These are phyloP conservation scores for Mobula birostris DNA, from an alignment of 2,113 vertebrate genomes.

Conservation along the genomic window DNA sequence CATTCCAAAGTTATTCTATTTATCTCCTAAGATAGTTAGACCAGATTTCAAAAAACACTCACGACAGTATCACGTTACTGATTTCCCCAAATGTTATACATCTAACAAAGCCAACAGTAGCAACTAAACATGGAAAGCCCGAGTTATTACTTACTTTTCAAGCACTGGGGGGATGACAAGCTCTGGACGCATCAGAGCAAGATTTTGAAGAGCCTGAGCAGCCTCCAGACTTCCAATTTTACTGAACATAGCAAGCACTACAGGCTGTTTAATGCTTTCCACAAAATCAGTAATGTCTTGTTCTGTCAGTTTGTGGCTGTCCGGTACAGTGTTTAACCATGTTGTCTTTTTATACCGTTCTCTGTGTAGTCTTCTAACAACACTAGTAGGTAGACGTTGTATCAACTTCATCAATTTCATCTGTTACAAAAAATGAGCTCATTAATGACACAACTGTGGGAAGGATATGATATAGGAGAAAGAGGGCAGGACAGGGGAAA, in stretches of 20 bases:
- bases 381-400: constrained; percentile 78
- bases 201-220: constrained; percentile 92
- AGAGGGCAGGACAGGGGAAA: no score
- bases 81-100: not conserved
- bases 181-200: constrained; percentile 91
- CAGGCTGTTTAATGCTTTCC: constrained; percentile 90
- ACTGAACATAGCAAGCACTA: constrained; percentile 97
- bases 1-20: not conserved
- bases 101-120: not conserved
- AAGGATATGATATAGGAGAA: not conserved
- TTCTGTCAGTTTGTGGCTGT: constrained; percentile 86
- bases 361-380: constrained; percentile 85
- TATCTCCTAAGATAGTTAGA: not conserved
- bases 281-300: constrained; percentile 90
- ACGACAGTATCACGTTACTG: not conserved
- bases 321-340: constrained; percentile 85
- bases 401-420: constrained; percentile 98
- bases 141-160: constrained; percentile 71
- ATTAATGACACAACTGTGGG: constrained; percentile 18
- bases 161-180: constrained; percentile 94
- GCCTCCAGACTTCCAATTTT: constrained; percentile 96
- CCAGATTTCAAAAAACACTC: not conserved
- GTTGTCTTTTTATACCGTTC: constrained; percentile 85
- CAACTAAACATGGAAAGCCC: not conserved
- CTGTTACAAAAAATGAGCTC: constrained; percentile 52